Conservation (phyloP, 2,797 vertebrate species). For the Acrocephalus scirpaceus region DNA sequence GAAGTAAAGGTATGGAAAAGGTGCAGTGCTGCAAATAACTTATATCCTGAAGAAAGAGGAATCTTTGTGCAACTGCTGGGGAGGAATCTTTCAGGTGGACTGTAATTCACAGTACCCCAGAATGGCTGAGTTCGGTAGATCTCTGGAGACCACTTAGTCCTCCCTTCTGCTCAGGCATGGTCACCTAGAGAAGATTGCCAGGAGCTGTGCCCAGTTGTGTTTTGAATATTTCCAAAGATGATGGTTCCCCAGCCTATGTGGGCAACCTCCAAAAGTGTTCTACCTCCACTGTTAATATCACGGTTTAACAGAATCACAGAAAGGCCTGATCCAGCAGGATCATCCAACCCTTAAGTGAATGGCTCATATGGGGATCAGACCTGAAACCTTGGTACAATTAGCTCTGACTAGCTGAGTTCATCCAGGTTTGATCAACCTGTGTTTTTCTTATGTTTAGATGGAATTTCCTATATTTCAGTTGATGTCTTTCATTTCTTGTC, state of each 20-base stretch:
- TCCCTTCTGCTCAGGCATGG: not conserved
- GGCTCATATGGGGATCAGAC: too few species aligned
- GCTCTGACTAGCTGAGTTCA: not conserved
- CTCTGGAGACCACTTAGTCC: not conserved
- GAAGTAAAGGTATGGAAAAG: not conserved
- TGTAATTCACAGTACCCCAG: not conserved
- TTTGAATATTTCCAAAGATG: not conserved
- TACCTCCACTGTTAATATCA: not conserved
- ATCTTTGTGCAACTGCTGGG: not conserved
- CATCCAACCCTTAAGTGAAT: not conserved
- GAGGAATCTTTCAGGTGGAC: not conserved
- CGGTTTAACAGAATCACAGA: not conserved
- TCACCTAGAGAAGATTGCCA: not conserved
- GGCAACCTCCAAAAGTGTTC: not conserved
- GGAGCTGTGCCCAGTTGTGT: not conserved
- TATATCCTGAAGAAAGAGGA: not conserved
- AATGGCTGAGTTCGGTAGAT: not conserved
- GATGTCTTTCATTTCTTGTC: not conserved
- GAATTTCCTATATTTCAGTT: not conserved
- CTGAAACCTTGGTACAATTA: not conserved
- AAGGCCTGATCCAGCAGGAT: not conserved
- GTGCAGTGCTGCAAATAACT: not conserved
- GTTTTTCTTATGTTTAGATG: not conserved
- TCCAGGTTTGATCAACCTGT: not conserved
- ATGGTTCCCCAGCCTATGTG: not conserved